A percentile compares a stretch with the other conserved stretches of the same genome.
These are phyloP conservation scores for Puffinus mauretanicus DNA, from an alignment of 2,113 vertebrate genomes.

Conservation along the genomic window DNA sequence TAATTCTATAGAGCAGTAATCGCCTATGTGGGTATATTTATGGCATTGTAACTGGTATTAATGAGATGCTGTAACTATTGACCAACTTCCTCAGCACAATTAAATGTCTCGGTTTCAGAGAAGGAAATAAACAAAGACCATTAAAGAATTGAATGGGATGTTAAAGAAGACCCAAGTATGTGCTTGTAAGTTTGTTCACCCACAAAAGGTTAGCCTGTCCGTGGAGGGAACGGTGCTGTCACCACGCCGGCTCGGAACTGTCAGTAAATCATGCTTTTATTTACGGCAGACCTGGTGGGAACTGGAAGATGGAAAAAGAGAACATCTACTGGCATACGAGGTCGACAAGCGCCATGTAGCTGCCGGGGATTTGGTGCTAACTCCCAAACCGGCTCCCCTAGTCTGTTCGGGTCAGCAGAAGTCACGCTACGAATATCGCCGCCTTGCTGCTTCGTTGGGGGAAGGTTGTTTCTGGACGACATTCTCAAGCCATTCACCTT, in stretches of 20 bases:
- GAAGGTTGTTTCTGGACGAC: not conserved
- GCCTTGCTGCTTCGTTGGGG: not conserved
- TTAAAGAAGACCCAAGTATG: not conserved
- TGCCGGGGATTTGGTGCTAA: not conserved
- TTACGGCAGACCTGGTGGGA: not conserved
- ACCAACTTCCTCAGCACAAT: conserved; percentile 45
- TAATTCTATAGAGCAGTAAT: conserved; percentile 11
- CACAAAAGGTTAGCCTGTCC: not conserved
- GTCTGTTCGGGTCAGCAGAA: not conserved
- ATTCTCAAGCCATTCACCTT: not conserved
- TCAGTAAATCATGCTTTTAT: not conserved
- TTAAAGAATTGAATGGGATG: conserved; percentile 29
- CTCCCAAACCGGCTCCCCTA: not conserved
- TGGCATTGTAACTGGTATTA: conserved; percentile 48
- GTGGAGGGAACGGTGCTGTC: not conserved
- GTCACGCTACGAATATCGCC: not conserved
- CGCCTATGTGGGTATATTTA: conserved; percentile 25
- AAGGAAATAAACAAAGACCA: conserved; percentile 52
- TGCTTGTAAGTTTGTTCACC: conserved; percentile 18
- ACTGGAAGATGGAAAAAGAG: not conserved
- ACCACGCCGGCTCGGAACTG: not conserved
- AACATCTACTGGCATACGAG: not conserved
- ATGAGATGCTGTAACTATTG: conserved; percentile 53
- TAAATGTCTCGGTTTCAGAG: conserved; percentile 22
- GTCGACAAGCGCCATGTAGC: not conserved